A percentile compares a stretch with the other conserved stretches of the same genome.
Conservation (phyloP, 2,888 invertebrate species). For the Nemotelus pantherinus region DNA sequence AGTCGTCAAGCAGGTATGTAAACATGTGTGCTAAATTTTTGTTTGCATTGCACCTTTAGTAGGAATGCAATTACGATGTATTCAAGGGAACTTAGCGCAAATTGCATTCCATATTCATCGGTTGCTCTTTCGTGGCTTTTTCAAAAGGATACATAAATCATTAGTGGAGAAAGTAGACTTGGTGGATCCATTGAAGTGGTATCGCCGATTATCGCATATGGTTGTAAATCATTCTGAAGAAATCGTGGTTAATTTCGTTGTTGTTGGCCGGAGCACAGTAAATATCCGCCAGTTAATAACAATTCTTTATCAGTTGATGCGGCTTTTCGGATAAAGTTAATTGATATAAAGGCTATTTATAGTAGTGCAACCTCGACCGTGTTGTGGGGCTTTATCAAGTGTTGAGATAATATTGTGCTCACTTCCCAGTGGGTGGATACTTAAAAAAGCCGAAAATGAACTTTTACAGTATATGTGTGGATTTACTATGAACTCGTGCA, state of each 20-base stretch:
- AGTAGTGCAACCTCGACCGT: too few species aligned
- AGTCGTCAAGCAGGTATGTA: constrained; percentile 38
- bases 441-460: too few species aligned
- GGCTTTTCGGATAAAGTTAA: neutral
- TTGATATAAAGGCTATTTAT: neutral
- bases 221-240: neutral
- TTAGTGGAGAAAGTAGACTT: too few species aligned
- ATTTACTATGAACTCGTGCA: too few species aligned
- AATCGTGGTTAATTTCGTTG: neutral
- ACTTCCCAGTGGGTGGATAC: too few species aligned
- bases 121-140: too few species aligned
- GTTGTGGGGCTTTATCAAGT: too few species aligned
- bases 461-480: too few species aligned
- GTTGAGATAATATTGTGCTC: too few species aligned
- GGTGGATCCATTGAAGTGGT: too few species aligned
- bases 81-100: neutral
- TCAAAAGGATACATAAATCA: too few species aligned
- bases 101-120: too few species aligned
- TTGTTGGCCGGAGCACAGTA: neutral
- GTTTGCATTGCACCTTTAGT: neutral
- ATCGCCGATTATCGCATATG: constrained; percentile 15
- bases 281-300: constrained; percentile 16
- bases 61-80: neutral
- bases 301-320: neutral
- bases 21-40: neutral